Percentiles rank a stretch among this genome's conserved stretches.
Evolutionary conservation across 2,113 vertebrate species (phyloP).

Genomic region (Odocoileus virginianus): DNA sequence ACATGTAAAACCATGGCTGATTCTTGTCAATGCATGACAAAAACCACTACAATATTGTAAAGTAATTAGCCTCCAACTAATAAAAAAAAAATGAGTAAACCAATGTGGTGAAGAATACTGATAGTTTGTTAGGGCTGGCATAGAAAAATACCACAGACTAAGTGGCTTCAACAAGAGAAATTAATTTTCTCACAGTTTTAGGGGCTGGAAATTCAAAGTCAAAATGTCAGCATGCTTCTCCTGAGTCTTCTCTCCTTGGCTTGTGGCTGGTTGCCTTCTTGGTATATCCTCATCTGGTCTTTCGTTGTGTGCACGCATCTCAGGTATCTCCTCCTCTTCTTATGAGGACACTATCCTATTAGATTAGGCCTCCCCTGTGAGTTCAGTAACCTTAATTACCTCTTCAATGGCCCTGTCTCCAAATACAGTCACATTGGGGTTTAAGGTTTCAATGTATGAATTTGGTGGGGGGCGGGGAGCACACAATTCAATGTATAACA

Average conservation of each 20-base stretch:
- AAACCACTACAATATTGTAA: no score
- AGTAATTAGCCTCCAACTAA: no score
- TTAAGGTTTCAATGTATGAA: not conserved
- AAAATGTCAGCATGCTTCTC: not conserved
- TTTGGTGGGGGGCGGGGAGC: not conserved
- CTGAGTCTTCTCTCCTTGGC: not conserved
- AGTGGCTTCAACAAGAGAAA: not conserved
- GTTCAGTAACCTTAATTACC: not conserved
- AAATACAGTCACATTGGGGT: not conserved
- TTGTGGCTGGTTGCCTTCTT: not conserved
- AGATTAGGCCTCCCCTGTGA: not conserved
- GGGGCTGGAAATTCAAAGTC: not conserved
- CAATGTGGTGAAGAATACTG: not conserved
- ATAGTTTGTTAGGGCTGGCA: not conserved
- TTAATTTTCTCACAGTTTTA: not conserved
- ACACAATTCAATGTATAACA: not conserved
- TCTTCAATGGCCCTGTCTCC: not conserved
- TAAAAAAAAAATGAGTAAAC: not conserved
- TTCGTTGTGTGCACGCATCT: not conserved
- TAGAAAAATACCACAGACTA: not conserved
- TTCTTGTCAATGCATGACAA: no score
- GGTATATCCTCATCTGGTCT: accelerated
- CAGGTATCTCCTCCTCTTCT: not conserved
- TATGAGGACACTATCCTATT: not conserved
- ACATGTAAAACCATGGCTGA: no score